Evolutionary conservation across 2,888 invertebrate genomes (phyloP).

Genomic region (Spisula subtruncata): DNA sequence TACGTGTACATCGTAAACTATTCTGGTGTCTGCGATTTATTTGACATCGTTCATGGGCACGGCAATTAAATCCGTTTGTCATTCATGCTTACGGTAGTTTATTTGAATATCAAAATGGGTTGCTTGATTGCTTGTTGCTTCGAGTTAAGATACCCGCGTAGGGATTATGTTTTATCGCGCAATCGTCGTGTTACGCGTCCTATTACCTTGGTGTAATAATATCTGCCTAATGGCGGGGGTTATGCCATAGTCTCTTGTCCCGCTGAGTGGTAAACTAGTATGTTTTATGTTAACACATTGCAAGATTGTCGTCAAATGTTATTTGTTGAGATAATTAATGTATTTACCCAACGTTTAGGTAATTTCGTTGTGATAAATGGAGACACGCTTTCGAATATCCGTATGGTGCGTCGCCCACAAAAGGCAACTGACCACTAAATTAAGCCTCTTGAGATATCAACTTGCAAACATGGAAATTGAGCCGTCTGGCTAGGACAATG

Average conservation of each 20-base stretch:
- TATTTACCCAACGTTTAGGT: neutral
- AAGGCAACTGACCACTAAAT: constrained; percentile 15
- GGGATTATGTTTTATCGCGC: constrained; percentile 49
- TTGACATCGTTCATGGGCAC: constrained; percentile 42
- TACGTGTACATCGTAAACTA: neutral
- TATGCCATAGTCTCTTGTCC: constrained; percentile 36
- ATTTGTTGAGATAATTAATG: constrained; percentile 12
- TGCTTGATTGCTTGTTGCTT: constrained; percentile 23
- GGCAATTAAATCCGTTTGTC: constrained; percentile 39
- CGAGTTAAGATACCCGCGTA: neutral
- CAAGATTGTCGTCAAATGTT: neutral
- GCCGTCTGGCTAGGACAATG: neutral
- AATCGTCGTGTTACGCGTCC: constrained; percentile 27
- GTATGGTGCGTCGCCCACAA: neutral
- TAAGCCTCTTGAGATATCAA: constrained; percentile 19
- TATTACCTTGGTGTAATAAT: constrained; percentile 34
- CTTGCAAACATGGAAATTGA: constrained; percentile 22
- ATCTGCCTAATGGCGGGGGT: constrained; percentile 29
- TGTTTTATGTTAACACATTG: constrained; percentile 11
- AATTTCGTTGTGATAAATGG: constrained; percentile 1
- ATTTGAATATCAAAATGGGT: constrained; percentile 27
- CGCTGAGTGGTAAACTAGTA: constrained; percentile 27
- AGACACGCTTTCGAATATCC: constrained; percentile 15
- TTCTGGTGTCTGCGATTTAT: constrained; percentile 34
- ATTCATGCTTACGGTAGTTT: constrained; percentile 33